These are phyloP conservation scores for Electrophaes corylata DNA, from an alignment of 2,888 invertebrate species.

Conservation along the genomic window DNA sequence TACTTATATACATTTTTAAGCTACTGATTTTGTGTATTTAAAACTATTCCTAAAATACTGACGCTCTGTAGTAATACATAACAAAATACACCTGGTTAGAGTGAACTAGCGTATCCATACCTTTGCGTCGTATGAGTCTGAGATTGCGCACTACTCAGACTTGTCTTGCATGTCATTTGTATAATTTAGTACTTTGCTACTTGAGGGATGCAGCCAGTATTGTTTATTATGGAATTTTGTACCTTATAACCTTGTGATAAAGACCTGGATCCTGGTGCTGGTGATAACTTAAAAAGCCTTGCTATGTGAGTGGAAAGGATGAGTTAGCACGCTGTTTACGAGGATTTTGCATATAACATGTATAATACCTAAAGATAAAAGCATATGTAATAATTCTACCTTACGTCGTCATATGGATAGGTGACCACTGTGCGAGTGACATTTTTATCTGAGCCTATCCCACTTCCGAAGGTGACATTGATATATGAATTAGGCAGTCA, in stretches of 20 bases:
- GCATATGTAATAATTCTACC: too few species aligned
- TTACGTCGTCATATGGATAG: too few species aligned
- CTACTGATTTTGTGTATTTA: too few species aligned
- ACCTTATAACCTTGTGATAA: conserved; percentile 8
- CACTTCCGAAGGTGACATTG: too few species aligned
- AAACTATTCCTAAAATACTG: too few species aligned
- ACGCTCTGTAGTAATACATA: too few species aligned
- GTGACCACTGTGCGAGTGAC: too few species aligned
- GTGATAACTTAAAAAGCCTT: conserved; percentile 4
- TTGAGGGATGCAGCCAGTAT: conserved; percentile 46
- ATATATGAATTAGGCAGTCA: too few species aligned
- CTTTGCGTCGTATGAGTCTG: conserved; percentile 41
- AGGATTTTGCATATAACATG: neutral
- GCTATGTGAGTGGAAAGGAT: conserved; percentile 23
- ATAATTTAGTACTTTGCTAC: conserved; percentile 59
- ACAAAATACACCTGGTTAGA: too few species aligned
- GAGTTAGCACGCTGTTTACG: conserved; percentile 17
- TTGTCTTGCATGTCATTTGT: conserved; percentile 57
- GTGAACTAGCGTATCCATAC: conserved; percentile 12
- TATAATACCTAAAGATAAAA: neutral
- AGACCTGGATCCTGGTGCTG: neutral
- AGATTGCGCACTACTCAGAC: conserved; percentile 45
- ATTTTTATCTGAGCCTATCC: too few species aligned
- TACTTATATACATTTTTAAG: too few species aligned
- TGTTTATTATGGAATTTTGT: conserved; percentile 5